Conservation (phyloP, 1,140 invertebrate species). For the Trialeurodes vaporariorum region DNA sequence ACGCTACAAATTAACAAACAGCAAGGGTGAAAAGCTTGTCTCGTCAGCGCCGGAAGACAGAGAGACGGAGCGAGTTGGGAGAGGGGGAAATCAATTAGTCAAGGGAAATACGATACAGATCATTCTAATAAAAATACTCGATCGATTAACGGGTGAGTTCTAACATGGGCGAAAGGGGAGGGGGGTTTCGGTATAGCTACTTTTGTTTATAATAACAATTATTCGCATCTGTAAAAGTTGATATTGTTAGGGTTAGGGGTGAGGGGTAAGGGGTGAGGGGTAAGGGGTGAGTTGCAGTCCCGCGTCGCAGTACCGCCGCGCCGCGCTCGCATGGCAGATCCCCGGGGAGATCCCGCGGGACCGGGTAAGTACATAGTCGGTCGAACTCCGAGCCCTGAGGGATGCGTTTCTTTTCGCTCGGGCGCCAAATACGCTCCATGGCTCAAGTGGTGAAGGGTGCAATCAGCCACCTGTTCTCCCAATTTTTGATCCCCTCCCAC, state of each 20-base stretch:
- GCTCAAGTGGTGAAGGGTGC: neutral
- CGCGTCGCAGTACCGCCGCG: too few relatives aligned
- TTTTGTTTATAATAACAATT: slow-evolving; percentile 1
- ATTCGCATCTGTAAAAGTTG: neutral
- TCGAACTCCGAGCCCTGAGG: neutral
- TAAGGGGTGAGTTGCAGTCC: too few relatives aligned
- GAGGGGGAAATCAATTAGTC: neutral
- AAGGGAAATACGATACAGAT: neutral
- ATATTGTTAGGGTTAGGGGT: neutral
- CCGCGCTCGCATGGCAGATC: too few relatives aligned
- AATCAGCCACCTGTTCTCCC: neutral
- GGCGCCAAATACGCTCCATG: neutral
- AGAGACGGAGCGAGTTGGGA: neutral
- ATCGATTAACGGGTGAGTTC: neutral
- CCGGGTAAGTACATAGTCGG: too few relatives aligned
- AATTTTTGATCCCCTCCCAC: neutral
- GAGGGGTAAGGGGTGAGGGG: too few relatives aligned
- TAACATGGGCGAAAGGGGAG: too few relatives aligned
- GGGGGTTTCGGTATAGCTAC: neutral
- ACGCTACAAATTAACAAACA: neutral
- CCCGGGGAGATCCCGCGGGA: too few relatives aligned
- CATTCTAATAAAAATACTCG: neutral
- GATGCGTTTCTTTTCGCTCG: neutral
- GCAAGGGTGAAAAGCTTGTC: too few relatives aligned
- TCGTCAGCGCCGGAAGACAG: too few relatives aligned